Evolutionary conservation across 2,888 invertebrate genomes (phyloP).

Genomic region (Euspilapteryx auroguttella): DNA sequence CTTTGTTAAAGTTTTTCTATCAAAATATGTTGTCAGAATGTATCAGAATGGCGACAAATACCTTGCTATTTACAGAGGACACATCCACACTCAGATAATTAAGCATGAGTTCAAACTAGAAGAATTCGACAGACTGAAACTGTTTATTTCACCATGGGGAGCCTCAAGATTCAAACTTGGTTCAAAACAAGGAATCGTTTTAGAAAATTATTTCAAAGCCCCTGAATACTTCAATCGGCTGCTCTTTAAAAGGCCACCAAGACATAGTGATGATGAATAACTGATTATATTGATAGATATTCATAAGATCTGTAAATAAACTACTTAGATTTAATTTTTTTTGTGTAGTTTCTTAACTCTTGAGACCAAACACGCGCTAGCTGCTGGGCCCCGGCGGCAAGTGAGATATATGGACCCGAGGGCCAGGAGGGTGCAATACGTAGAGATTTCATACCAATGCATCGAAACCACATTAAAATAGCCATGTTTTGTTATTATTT

Average conservation of each 20-base stretch:
- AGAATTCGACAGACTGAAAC: slow-evolving; percentile 32
- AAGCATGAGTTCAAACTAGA: slow-evolving; percentile 35
- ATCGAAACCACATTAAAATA: no score
- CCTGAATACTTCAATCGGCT: slow-evolving; percentile 39
- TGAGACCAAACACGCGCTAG: no score
- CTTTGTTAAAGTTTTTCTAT: slow-evolving; percentile 30
- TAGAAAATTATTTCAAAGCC: slow-evolving; percentile 42
- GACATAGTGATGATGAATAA: slow-evolving; percentile 3
- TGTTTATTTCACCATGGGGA: slow-evolving; percentile 33
- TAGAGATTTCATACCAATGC: no score
- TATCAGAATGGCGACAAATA: slow-evolving; percentile 47
- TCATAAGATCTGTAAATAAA: no score
- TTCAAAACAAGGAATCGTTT: slow-evolving; percentile 33
- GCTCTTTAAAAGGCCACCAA: slow-evolving; percentile 19
- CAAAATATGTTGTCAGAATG: slow-evolving; percentile 37
- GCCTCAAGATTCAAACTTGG: slow-evolving; percentile 38
- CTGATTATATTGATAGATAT: slow-evolving; percentile 1
- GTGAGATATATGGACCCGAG: no score
- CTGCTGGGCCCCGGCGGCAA: no score
- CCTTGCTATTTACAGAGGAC: slow-evolving; percentile 34
- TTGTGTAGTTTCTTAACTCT: no score
- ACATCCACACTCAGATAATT: slow-evolving; percentile 22
- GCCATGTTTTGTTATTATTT: no score
- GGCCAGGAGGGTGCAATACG: no score
- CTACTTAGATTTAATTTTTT: no score